Base-by-base conservation (phyloP, 1,140 invertebrate genomes). In the Proctacanthus coquilletti region DNA sequence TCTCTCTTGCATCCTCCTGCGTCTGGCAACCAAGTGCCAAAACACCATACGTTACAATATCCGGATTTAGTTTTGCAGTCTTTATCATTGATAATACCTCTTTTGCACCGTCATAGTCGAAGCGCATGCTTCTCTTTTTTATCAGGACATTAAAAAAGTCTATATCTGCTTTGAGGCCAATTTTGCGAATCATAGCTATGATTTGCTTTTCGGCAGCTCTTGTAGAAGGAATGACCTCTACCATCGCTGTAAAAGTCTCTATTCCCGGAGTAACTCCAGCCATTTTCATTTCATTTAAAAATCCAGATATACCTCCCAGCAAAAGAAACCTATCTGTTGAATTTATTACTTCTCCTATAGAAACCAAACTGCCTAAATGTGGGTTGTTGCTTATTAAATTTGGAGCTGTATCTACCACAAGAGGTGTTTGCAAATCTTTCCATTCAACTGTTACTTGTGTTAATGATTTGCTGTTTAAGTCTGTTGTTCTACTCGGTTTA, bases 91-190 rank as follows among this genome's bases (percentile, higher is more conserved):
- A 41, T 19, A 81, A 57, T 5, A 85, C 71, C 39, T 66, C 60
- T 70, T 71, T 70, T 18, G 78, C 83, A 49, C 56, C 63, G 36
- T 68, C 58, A 54, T 74, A 77, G 49, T 84, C 72, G 35, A 58
- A 59, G 45, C 80, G 61, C 40, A 73, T 60, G 49, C 71, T 75
- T 37, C 82, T 66, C 51, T 75, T 84, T 49, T 80, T 85, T 34
- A 94, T 89, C 11, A 93, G 60, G 53, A 81, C 71, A 60, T 93
- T 95, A 46, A 74, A 88, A 53, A 92, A 88, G 51, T 75, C 74
- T 23, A 82, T 70, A 61, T 93, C 86, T 1, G 75, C 60, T 46
- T 66, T 66, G 0, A 88, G 51, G 10, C 68, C 60, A 21, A 63
- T 56, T 36, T 61, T 51, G 35, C 70, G 66, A 50, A 88, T 71